A percentile compares a stretch with the other conserved stretches of the same genome.
Conservation (phyloP, 92 coral and sea anemone genomes). For the Isaurus tuberculatus region DNA sequence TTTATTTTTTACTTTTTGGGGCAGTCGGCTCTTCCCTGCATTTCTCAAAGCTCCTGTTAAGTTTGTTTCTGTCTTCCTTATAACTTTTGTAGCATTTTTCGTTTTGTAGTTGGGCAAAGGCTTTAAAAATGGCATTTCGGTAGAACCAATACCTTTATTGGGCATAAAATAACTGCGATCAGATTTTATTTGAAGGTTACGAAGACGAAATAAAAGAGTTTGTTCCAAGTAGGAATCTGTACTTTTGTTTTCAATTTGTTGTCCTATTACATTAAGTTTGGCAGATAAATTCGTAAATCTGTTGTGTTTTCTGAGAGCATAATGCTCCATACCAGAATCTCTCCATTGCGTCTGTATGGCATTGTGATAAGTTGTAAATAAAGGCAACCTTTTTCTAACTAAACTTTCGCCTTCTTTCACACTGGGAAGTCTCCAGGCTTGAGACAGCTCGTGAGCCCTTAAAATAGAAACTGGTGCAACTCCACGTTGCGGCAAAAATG, state of each 20-base stretch:
- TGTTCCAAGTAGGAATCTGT: slow-evolving; percentile 8
- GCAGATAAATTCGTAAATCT: background rate
- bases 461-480: background rate
- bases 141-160: background rate
- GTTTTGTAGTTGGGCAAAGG: background rate
- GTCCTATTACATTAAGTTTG: background rate
- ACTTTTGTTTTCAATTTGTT: background rate
- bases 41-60: background rate
- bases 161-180: background rate
- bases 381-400: background rate
- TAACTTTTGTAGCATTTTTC: background rate
- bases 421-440: slow-evolving; percentile 25
- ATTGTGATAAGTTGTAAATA: background rate
- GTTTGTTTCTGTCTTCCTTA: too few species aligned
- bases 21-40: background rate
- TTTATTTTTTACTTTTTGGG: too few species aligned
- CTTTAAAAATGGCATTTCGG: slow-evolving; percentile 1
- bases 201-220: slow-evolving; percentile 24
- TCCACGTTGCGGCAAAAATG: slow-evolving; percentile 2
- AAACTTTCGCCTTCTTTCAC: background rate
- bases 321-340: background rate
- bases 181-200: slow-evolving; percentile 4
- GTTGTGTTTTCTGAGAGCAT: background rate
- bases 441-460: background rate
- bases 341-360: background rate